Percentiles rank a stretch among this genome's conserved stretches.
These are phyloP conservation scores for Mactra quadrangularis DNA, from an alignment of 1,140 invertebrate species.

Conservation along the genomic window DNA sequence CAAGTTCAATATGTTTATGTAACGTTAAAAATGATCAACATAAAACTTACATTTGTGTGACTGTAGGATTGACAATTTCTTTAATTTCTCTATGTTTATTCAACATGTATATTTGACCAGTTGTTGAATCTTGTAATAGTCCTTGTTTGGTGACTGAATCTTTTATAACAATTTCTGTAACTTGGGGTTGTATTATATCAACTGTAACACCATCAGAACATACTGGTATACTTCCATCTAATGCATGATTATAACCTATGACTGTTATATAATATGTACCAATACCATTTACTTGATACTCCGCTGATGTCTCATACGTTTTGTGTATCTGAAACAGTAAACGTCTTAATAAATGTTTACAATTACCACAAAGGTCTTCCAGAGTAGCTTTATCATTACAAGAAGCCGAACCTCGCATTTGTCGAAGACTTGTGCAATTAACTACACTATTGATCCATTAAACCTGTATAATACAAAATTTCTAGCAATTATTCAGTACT, in stretches of 20 bases:
- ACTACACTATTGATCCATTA: too few species aligned
- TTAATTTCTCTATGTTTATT: conserved; percentile 36
- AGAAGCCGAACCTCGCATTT: too few species aligned
- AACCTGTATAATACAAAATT: too few species aligned
- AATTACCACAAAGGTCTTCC: too few species aligned
- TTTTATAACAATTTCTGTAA: not conserved
- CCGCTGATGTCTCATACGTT: not conserved
- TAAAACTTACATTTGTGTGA: too few species aligned
- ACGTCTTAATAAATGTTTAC: too few species aligned
- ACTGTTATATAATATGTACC: conserved; percentile 14
- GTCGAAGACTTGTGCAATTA: too few species aligned
- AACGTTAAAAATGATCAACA: too few species aligned
- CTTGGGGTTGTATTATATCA: not conserved
- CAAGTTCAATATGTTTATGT: too few species aligned
- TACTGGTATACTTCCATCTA: conserved; percentile 63
- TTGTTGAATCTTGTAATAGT: conserved; percentile 31
- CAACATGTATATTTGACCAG: conserved; percentile 33
- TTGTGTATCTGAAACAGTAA: not conserved
- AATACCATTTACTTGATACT: not conserved
- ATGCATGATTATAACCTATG: conserved; percentile 33
- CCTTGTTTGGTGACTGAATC: conserved; percentile 14
- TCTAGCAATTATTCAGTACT: too few species aligned
- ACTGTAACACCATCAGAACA: conserved; percentile 65
- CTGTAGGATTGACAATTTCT: not conserved
- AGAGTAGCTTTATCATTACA: too few species aligned